Conservation (phyloP, 2,797 vertebrate genomes). For the Todus mexicanus region DNA sequence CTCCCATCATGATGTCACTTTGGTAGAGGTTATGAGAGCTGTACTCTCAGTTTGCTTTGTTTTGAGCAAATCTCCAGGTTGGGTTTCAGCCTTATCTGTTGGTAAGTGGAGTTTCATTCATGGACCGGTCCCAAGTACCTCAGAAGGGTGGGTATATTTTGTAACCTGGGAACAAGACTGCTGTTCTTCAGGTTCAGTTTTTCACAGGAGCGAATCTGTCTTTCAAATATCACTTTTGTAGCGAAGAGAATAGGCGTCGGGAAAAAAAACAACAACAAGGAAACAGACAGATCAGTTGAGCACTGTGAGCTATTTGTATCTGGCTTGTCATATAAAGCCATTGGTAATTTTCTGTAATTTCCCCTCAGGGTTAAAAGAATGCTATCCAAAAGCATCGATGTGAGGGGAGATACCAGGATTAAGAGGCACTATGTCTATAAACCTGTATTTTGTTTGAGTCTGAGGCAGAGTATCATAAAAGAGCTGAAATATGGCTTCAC, state of each 20-base stretch:
- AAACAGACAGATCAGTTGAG: neutral
- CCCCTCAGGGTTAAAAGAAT: neutral
- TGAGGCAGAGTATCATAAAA: neutral
- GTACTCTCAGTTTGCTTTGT: neutral
- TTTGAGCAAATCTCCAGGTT: neutral
- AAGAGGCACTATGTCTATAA: neutral
- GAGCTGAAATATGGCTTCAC: neutral
- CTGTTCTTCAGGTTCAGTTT: neutral
- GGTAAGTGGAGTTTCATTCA: neutral
- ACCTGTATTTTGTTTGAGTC: neutral
- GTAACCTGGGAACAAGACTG: neutral
- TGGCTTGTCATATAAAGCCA: neutral
- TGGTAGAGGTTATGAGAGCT: neutral
- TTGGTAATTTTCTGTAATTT: conserved; percentile 15
- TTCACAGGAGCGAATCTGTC: neutral
- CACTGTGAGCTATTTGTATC: neutral
- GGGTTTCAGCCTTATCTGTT: conserved; percentile 26
- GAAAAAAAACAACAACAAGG: neutral
- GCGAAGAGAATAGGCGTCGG: neutral
- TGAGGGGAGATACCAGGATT: neutral
- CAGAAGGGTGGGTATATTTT: neutral
- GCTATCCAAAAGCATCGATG: neutral
- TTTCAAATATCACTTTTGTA: neutral
- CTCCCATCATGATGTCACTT: neutral
- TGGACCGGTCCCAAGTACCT: neutral